phyloP scores from a whole-genome alignment of 2,113 vertebrate species.

The Saccopteryx leptura region DNA sequence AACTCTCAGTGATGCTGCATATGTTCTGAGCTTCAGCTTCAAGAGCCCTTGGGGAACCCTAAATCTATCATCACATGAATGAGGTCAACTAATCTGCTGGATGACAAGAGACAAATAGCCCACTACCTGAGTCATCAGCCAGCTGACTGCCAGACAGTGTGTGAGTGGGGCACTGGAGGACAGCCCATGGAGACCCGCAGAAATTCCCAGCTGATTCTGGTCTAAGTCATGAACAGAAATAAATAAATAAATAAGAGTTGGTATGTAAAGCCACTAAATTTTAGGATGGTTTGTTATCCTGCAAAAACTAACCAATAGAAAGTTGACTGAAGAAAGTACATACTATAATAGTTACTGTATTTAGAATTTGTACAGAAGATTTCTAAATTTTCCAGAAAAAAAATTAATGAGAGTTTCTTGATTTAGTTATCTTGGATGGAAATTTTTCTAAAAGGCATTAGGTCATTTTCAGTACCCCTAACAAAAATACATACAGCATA shows the following conservation, averaged over 20 bases:
- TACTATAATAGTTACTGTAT: background rate
- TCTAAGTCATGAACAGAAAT: background rate
- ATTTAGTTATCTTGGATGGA: background rate
- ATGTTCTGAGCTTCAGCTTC: background rate
- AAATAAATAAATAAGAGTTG: background rate
- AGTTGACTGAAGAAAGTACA: background rate
- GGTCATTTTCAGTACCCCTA: background rate
- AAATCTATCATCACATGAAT: background rate
- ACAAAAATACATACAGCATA: background rate
- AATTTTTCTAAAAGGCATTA: constrained; percentile 44
- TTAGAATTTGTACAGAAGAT: constrained; percentile 8
- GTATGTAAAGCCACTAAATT: background rate
- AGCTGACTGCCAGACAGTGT: background rate
- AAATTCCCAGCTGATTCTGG: background rate
- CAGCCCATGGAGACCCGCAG: background rate
- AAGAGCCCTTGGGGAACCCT: background rate
- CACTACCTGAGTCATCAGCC: background rate
- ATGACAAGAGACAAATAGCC: background rate
- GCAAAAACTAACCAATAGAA: background rate
- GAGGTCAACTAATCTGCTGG: background rate
- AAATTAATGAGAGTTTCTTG: background rate
- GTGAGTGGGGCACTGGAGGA: background rate
- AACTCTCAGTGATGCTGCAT: background rate
- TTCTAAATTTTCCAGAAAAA: constrained; percentile 8
- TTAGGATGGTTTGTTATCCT: background rate